These are phyloP conservation scores for Polypedilum pembai DNA, from an alignment of 1,140 invertebrate genomes.

Conservation along the genomic window DNA sequence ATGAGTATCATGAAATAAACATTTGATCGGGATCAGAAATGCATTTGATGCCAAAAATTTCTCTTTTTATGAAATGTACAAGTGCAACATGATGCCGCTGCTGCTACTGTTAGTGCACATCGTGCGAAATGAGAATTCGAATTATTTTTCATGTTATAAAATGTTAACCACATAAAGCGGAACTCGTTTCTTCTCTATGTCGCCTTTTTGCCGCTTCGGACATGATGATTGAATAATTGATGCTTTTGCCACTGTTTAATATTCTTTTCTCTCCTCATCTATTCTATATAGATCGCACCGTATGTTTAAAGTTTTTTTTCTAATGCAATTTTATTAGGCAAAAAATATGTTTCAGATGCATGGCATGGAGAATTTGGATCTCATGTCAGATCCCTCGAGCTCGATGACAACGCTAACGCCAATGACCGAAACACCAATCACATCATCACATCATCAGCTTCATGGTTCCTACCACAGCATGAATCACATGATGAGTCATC, in stretches of 20 bases:
- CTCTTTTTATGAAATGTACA: neutral
- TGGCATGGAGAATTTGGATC: conserved; percentile 85
- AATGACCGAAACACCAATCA: conserved; percentile 62
- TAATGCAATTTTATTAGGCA: conserved; percentile 33
- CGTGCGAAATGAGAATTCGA: conserved; percentile 7
- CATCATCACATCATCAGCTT: conserved; percentile 57
- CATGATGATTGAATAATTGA: conserved; percentile 18
- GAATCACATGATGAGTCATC: conserved; percentile 80
- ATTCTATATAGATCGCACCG: neutral
- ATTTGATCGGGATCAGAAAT: conserved; percentile 17
- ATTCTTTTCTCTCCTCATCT: neutral
- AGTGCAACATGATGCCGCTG: neutral
- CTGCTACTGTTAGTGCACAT: neutral
- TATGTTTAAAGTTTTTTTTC: conserved; percentile 14
- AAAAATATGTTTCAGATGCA: conserved; percentile 64
- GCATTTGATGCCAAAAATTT: conserved; percentile 9
- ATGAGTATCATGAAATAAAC: neutral
- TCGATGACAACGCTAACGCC: conserved; percentile 82
- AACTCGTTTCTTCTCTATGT: neutral
- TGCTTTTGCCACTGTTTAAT: neutral
- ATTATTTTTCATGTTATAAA: conserved; percentile 6
- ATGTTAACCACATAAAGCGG: neutral
- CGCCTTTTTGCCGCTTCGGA: neutral
- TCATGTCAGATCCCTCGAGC: conserved; percentile 78
- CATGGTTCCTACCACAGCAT: conserved; percentile 72